Percentiles rank a stretch among this genome's conserved stretches.
phyloP scores from a whole-genome alignment of 2,797 vertebrate genomes.

The Scomberomorus guttatus region DNA sequence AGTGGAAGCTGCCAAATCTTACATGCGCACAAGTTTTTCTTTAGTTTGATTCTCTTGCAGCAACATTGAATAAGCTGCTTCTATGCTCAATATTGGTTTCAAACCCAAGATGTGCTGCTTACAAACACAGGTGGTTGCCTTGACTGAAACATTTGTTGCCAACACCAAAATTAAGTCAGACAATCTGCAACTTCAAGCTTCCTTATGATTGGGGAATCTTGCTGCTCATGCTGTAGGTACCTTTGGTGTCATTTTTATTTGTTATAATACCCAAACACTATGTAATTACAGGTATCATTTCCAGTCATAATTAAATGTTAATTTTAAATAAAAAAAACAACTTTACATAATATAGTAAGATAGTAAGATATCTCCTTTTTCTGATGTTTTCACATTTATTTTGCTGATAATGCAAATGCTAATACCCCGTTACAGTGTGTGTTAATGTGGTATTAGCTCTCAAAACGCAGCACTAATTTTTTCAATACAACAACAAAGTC shows the following conservation, averaged over 20 bases:
- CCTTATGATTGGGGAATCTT: background rate
- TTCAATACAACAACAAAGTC: no score
- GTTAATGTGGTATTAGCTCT: no score
- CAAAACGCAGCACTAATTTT: no score
- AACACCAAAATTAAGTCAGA: no score
- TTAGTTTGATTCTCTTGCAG: background rate
- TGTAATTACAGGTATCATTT: background rate
- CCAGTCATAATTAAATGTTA: background rate
- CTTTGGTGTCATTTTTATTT: background rate
- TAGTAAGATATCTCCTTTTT: no score
- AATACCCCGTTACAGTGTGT: no score
- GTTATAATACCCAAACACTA: background rate
- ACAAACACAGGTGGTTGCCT: no score
- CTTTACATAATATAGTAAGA: no score
- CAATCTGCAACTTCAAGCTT: background rate
- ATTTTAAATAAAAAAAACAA: no score
- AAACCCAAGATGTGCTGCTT: background rate
- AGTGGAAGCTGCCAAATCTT: conserved; percentile 3
- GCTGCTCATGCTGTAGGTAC: background rate
- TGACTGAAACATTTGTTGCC: background rate
- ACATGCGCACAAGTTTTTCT: background rate
- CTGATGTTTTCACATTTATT: no score
- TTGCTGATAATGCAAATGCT: no score
- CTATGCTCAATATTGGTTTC: background rate
- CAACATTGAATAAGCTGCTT: background rate